These are phyloP conservation scores for Grus americana DNA, from an alignment of 2,113 vertebrate genomes.

Conservation along the genomic window DNA sequence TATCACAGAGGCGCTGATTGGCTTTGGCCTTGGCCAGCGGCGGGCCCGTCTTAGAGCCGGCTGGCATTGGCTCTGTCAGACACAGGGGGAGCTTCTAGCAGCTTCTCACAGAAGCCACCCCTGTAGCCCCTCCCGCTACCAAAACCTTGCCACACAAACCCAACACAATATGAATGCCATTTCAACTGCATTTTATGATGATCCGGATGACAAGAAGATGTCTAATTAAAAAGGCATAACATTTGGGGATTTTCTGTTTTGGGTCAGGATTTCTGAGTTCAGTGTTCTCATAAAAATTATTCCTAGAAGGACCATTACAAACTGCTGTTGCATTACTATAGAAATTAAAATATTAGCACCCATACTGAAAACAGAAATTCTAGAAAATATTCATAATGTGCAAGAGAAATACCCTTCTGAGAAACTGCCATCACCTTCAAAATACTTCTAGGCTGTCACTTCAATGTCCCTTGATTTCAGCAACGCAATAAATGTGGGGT, in stretches of 20 bases:
- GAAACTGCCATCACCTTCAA: conserved; percentile 5
- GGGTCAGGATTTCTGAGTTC: background rate
- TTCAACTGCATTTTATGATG: background rate
- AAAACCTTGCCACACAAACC: no score
- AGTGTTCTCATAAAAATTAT: conserved; percentile 30
- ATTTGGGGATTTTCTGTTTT: background rate
- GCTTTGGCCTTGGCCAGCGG: no score
- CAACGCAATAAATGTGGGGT: background rate
- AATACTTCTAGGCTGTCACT: background rate
- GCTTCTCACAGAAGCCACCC: no score
- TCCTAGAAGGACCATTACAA: background rate
- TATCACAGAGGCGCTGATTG: no score
- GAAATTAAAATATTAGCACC: background rate
- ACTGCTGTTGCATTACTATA: background rate
- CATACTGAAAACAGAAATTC: background rate
- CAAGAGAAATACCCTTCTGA: conserved; percentile 11
- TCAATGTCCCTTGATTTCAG: background rate
- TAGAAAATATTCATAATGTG: conserved; percentile 39
- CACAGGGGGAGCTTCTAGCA: no score
- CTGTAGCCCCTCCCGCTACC: no score
- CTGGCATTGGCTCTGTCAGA: no score
- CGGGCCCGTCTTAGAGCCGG: no score
- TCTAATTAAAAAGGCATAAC: background rate
- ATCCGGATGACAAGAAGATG: background rate
- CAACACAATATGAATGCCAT: background rate